Base-by-base conservation (phyloP, 2,113 vertebrate species). In the Dromas ardeola region DNA sequence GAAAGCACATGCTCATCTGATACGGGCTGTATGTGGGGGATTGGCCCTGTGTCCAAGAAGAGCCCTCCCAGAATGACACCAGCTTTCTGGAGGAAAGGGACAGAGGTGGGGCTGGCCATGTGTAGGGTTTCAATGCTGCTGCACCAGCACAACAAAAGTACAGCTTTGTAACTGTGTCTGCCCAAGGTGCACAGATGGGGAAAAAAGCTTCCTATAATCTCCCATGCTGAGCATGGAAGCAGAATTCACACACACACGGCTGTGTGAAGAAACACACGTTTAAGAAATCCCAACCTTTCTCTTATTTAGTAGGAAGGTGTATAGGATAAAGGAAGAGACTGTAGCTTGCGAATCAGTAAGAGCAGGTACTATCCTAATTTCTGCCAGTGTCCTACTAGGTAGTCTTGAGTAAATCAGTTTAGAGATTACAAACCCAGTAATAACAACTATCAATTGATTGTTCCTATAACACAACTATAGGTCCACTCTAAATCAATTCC, bases 191-290 rank as follows among this genome's bases (percentile, higher is more conserved):
- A 71, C 30, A 56, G 52, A 5, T 6, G 47, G 26, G 40, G 3
- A 61, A 40, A 73, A n/a, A 40, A 43, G 17, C 21, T 74, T 36
- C 55, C 34, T 58, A 52, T 26, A 17, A 49, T 27, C 63, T 53
- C 59, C 10, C 63, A 18, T 15, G 9, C 40, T 5, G 22, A 66
- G 81, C 10, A 26, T 2, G 20, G 63, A 52, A 34, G 25, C 65
- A 74, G 69, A 29, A 42, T 65, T 38, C 32, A 40, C 40, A 42
- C 29, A 47, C 0, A 0, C 4, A 15, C 1, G 1, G 8, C 25
- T 1, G 3, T 45, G 17, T 17, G 53, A 67, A 81, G 36, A 59
- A 56, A 4, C 1, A 15, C 0, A 1, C 6, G 34, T 32, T 42
- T 43, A 25, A 69, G 16, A 61, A 88, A 88, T n/a, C 22, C 6